Evolutionary conservation across 1,140 invertebrate genomes (phyloP), one percentile per base, ranked within the genome.

Genomic region (Pararge aegeria): DNA sequence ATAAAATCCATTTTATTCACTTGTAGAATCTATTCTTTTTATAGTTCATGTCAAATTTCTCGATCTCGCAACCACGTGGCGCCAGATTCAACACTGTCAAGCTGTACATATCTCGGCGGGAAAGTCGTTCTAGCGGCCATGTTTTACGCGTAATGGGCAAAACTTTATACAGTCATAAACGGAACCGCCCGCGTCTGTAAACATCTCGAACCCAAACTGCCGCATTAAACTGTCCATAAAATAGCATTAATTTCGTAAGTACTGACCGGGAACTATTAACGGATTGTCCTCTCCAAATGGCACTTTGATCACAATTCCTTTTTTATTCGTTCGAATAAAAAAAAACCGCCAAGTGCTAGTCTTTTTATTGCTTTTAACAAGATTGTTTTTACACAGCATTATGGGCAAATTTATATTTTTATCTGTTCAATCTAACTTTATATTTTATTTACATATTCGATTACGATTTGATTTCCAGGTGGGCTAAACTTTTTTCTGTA

Each of bases 131-230:
- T 16, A 42, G 18, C 30, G 30, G 12, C 38, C 57, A 48, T 60
- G 29, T 29, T 52, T 60, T 30, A 53, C 19, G 38, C 24, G 19
- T 53, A 60, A 60, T 54, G 50, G 57, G 38, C 27, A 15, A 53
- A 55, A 60, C 50, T 60, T 60, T 60, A 46, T 37, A 38, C 38
- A 54, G 50, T 27, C 30, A 18, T 60, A 60, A 60, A 53, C 57
- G 46, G 15, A 46, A 46, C 18, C 4, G 42, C 38, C 16, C 0
- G 38, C 18, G 12, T 46, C 42, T 46, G 42, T 46, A 46, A 51
- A 60, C 57, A 46, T 46, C 13, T 16, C 16, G 12, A 46, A 34
- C 40, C n/a, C 16, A 37, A 59, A 53, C 50, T 48, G 30, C 27
- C 27, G 18, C 37, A 60, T 60, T 60, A 53, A 60, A 53, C 29